Conservation (phyloP, 2,113 vertebrate genomes). For the Sisor rabdophorus region DNA sequence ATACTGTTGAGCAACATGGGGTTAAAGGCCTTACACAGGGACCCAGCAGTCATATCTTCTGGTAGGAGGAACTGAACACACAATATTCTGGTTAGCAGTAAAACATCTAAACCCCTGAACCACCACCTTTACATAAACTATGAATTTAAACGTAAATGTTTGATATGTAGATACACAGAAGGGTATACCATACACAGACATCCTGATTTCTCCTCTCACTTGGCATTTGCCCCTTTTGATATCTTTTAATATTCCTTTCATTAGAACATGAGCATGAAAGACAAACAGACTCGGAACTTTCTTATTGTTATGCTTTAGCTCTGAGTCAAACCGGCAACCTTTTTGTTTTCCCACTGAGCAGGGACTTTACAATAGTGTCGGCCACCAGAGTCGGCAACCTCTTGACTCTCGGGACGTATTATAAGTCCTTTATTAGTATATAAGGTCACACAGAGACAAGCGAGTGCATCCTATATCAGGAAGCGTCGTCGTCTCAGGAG, state of each 20-base stretch:
- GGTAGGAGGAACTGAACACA: too few relatives aligned
- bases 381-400: conserved; percentile 34
- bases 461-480: conserved; percentile 90
- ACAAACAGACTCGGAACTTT: conserved; percentile 40
- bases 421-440: conserved; percentile 83
- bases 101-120: too few relatives aligned
- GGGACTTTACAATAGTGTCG: conserved; percentile 42
- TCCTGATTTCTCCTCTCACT: neutral
- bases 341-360: conserved; percentile 47
- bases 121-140: too few relatives aligned
- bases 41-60: too few relatives aligned
- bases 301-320: conserved; percentile 45
- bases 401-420: conserved; percentile 71
- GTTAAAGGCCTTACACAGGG: too few relatives aligned
- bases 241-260: neutral
- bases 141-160: too few relatives aligned
- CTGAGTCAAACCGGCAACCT: conserved; percentile 41
- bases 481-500: conserved; percentile 76
- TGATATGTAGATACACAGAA: neutral
- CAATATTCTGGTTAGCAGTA: too few relatives aligned
- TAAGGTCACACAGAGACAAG: conserved; percentile 83
- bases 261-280: too few relatives aligned
- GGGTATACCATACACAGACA: neutral
- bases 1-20: too few relatives aligned
- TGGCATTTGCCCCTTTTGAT: neutral